phyloP scores from a whole-genome alignment of 2,888 invertebrate species.

The Candidula unifasciata region DNA sequence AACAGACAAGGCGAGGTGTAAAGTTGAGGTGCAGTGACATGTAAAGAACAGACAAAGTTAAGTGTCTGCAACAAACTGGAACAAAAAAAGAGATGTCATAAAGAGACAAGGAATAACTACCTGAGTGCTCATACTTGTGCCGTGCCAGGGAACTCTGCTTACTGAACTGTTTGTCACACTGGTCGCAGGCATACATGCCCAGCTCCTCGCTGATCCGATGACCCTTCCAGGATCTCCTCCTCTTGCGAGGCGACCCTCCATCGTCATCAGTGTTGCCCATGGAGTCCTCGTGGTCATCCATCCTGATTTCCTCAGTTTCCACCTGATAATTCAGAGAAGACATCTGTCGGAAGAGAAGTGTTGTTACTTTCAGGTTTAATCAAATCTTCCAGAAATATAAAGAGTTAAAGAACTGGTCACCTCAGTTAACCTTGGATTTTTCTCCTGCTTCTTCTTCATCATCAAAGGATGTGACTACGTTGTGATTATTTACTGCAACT shows the following conservation, averaged over 20 bases:
- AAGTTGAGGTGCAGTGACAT: no score
- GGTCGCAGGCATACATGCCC: slow-evolving; percentile 88
- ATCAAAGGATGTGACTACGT: no score
- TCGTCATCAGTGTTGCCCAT: slow-evolving; percentile 70
- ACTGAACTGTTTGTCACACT: slow-evolving; percentile 99
- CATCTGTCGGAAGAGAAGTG: neutral
- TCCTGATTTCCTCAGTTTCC: slow-evolving; percentile 81
- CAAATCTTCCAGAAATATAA: no score
- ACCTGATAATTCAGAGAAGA: slow-evolving; percentile 58
- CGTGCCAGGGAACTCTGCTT: slow-evolving; percentile 98
- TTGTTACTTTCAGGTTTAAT: neutral
- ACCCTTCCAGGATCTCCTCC: slow-evolving; percentile 78
- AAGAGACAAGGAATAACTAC: slow-evolving; percentile 81
- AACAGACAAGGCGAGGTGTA: no score
- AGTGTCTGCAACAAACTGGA: no score
- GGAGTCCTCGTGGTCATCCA: slow-evolving; percentile 78
- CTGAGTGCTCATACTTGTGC: slow-evolving; percentile 99
- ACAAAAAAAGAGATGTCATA: no score
- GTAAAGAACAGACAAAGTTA: no score
- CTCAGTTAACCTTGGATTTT: no score
- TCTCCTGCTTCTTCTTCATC: no score
- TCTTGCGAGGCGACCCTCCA: slow-evolving; percentile 65
- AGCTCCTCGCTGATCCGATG: slow-evolving; percentile 77
- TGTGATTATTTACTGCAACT: no score
- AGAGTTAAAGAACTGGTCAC: no score